Conservation (phyloP, 2,797 vertebrate species). For the Alfaro cultratus region DNA sequence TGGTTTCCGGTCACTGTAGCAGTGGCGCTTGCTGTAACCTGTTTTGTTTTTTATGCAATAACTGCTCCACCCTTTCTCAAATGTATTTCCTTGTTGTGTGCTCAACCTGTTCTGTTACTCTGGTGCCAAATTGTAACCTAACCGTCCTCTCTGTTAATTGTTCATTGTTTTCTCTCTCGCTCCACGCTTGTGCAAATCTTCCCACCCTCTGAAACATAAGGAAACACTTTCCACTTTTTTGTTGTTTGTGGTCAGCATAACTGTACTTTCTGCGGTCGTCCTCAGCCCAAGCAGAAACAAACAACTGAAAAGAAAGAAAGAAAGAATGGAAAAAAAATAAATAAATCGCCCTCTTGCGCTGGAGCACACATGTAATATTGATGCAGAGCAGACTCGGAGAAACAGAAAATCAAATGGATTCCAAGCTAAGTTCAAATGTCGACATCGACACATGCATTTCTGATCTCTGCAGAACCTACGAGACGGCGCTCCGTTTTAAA, state of each 20-base stretch:
- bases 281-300: conserved; percentile 41
- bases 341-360: conserved; percentile 33
- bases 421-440: conserved; percentile 75
- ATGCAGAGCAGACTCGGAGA: conserved; percentile 71
- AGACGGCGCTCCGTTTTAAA: conserved; percentile 63
- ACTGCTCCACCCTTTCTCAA: conserved; percentile 18
- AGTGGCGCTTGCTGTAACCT: conserved; percentile 47
- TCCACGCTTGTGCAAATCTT: conserved; percentile 27
- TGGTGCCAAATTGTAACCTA: conserved; percentile 14
- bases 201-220: conserved; percentile 47
- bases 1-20: conserved; percentile 68
- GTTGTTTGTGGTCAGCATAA: conserved; percentile 65
- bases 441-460: conserved; percentile 77
- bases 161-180: conserved; percentile 8
- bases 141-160: conserved; percentile 14
- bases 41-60: conserved; percentile 56
- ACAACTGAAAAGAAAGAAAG: conserved; percentile 33
- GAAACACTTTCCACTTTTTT: conserved; percentile 66
- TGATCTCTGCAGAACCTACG: conserved; percentile 68
- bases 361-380: conserved; percentile 79
- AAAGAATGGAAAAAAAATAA: background rate
- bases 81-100: conserved; percentile 31
- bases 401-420: conserved; percentile 78
- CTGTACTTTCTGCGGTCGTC: conserved; percentile 60
- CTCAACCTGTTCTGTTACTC: conserved; percentile 44